Conservation (phyloP, 2,797 vertebrate genomes). For the Falco cherrug region DNA sequence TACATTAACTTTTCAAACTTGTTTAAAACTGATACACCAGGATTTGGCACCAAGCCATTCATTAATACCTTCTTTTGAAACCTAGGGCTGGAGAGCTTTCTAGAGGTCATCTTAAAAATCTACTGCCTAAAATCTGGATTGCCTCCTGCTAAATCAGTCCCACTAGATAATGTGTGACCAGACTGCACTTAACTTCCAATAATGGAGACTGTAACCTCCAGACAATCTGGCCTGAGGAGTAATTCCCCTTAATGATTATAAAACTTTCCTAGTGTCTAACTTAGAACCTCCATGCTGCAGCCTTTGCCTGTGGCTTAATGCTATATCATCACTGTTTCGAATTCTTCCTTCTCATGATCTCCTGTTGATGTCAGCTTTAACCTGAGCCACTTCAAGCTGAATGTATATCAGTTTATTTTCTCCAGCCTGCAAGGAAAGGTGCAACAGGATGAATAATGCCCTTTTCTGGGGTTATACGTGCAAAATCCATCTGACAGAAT, state of each 20-base stretch:
- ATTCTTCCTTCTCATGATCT: conserved; percentile 81
- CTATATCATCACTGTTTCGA: conserved; percentile 57
- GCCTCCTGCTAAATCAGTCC: background rate
- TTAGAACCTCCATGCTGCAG: background rate
- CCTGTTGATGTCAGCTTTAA: conserved; percentile 79
- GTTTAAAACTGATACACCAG: background rate
- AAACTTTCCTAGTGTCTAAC: background rate
- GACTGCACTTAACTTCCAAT: background rate
- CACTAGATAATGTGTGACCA: background rate
- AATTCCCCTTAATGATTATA: background rate
- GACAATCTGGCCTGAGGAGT: background rate
- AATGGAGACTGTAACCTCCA: background rate
- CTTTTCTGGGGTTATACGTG: background rate
- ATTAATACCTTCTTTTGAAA: background rate
- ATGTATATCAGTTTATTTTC: conserved; percentile 77
- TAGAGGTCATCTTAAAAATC: background rate
- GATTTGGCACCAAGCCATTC: background rate
- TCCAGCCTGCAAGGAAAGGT: conserved; percentile 69
- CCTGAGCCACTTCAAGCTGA: conserved; percentile 79
- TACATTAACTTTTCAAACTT: background rate
- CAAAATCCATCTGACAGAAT: background rate
- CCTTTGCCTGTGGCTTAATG: background rate
- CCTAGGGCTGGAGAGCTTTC: background rate
- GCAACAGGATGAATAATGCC: background rate
- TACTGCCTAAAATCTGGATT: background rate